Evolutionary conservation across 2,888 invertebrate species (phyloP).

Genomic region (Thera obeliscata): DNA sequence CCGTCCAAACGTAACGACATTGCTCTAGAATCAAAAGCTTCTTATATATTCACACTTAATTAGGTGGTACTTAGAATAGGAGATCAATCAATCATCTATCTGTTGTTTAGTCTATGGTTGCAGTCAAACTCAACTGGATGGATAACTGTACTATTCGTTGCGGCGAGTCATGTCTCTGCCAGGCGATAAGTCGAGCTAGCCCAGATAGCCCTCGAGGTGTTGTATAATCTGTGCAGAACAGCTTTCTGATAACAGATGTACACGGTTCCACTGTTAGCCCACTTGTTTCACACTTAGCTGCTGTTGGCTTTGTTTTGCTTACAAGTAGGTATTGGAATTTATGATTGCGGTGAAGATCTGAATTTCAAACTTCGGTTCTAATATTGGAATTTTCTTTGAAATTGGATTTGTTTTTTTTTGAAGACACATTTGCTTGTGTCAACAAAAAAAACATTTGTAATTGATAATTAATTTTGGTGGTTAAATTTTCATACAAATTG

Average conservation of each 20-base stretch:
- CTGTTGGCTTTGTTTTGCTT: slow-evolving; percentile 23
- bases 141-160: slow-evolving; percentile 42
- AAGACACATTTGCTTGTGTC: no score
- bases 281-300: slow-evolving; percentile 34
- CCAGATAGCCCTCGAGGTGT: slow-evolving; percentile 28
- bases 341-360: no score
- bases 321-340: slow-evolving; percentile 1
- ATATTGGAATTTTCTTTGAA: no score
- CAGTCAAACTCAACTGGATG: slow-evolving; percentile 53
- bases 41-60: not conserved
- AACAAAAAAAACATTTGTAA: no score
- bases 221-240: slow-evolving; percentile 20
- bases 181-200: slow-evolving; percentile 37
- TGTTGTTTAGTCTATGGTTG: slow-evolving; percentile 39
- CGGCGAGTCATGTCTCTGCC: slow-evolving; percentile 41
- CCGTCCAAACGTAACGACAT: no score
- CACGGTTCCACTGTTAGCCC: slow-evolving; percentile 38
- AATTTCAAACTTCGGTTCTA: no score
- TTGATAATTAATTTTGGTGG: no score
- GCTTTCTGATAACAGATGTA: slow-evolving; percentile 38
- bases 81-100: not conserved
- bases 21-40: no score
- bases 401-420: no score
- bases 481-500: no score
- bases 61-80: not conserved